Percentiles rank a stretch among this genome's conserved stretches.
These are phyloP conservation scores for Catocala fraxini DNA, from an alignment of 2,888 invertebrate genomes.

Conservation along the genomic window DNA sequence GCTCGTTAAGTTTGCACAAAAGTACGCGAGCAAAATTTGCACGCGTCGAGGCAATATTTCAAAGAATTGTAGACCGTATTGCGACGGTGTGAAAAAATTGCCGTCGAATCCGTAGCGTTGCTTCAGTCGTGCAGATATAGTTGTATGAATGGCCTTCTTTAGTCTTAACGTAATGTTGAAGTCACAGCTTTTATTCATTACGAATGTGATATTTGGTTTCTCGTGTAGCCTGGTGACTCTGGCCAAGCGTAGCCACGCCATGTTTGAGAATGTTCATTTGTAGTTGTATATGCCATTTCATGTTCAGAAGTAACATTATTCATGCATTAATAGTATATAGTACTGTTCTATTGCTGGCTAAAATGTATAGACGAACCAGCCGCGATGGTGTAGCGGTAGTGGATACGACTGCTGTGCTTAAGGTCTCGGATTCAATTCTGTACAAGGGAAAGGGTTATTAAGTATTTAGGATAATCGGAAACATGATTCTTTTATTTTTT, in stretches of 20 bases:
- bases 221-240: slow-evolving; percentile 18
- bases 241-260: slow-evolving; percentile 5
- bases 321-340: no score
- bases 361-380: no score
- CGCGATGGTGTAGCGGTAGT: no score
- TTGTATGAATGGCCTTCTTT: slow-evolving; percentile 50
- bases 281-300: no score
- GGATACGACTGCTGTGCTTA: no score
- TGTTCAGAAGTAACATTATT: no score
- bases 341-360: no score
- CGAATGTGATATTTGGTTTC: slow-evolving; percentile 45
- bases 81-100: slow-evolving; percentile 58
- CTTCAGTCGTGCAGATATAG: slow-evolving; percentile 42
- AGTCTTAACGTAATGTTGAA: slow-evolving; percentile 41
- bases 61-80: slow-evolving; percentile 62
- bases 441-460: no score
- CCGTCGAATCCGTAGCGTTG: slow-evolving; percentile 43
- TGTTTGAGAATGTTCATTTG: no score
- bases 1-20: slow-evolving; percentile 30
- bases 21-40: slow-evolving; percentile 51
- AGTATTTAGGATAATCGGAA: no score
- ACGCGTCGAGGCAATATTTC: slow-evolving; percentile 64
- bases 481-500: no score
- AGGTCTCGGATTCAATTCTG: no score
- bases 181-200: slow-evolving; percentile 44